These are phyloP conservation scores for Cassiopea xamachana DNA, from an alignment of 30 jellyfish, hydroid and myxozoan genomes.

Conservation along the genomic window DNA sequence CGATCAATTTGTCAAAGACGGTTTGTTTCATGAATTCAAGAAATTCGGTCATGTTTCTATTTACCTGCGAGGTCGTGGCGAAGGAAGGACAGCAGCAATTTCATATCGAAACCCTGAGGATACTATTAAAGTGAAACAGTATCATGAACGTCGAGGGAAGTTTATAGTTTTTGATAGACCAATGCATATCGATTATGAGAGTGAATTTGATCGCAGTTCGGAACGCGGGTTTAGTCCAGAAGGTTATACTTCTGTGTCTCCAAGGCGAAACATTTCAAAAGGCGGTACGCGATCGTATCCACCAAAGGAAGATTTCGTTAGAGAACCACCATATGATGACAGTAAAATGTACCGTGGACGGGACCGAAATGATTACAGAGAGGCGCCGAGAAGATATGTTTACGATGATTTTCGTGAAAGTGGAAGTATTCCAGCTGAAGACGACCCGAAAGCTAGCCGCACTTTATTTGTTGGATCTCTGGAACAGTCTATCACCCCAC, in stretches of 20 bases:
- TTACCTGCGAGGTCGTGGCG: conserved; percentile 96
- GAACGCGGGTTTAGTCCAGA: conserved; percentile 80
- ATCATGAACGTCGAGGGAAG: conserved; percentile 88
- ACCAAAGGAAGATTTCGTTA: conserved; percentile 58
- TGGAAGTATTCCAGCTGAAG: conserved; percentile 72
- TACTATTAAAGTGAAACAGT: conserved; percentile 78
- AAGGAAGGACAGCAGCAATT: conserved; percentile 84
- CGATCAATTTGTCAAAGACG: conserved; percentile 88
- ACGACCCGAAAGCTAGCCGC: conserved; percentile 96
- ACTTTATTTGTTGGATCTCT: conserved; percentile 96
- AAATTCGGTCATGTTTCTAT: conserved; percentile 90
- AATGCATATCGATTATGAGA: conserved; percentile 93
- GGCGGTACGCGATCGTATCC: conserved; percentile 42
- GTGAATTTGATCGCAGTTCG: conserved; percentile 46
- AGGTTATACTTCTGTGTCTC: conserved; percentile 50
- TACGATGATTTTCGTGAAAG: conserved; percentile 64
- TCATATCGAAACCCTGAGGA: conserved; percentile 87
- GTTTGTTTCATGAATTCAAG: conserved; percentile 81
- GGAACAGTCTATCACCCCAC: conserved; percentile 77
- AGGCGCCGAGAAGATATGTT: conserved; percentile 48
- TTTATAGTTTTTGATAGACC: conserved; percentile 86
- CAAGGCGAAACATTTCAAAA: conserved; percentile 55
- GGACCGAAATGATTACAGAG: conserved; percentile 69
- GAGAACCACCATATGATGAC: conserved; percentile 67
- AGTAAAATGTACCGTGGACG: conserved; percentile 76